Base-by-base conservation (phyloP, 2,888 invertebrate genomes). In the Aromia moschata region DNA sequence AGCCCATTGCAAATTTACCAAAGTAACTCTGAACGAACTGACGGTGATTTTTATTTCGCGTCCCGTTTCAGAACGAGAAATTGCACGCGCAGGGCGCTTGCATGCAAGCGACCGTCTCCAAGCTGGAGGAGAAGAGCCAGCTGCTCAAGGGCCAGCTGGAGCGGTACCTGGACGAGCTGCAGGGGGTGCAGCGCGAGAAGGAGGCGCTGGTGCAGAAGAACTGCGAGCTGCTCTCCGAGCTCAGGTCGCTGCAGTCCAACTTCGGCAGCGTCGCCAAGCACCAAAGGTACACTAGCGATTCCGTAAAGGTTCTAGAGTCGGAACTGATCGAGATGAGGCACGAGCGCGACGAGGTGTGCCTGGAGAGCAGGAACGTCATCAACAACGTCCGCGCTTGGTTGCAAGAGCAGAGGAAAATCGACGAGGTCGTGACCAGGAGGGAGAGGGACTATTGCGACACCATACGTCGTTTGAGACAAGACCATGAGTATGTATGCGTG, bases 351-450 rank as follows among this genome's bases (percentile, higher is more conserved):
- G 78, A 77, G 58, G 70, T 81, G 17, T 77, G 77, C 58, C 64
- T 60, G 15, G 80, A 81, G 67, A 79, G 80, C 55, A 74, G 72
- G 66, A 74, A 75, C 36, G 76, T 81, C 11, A 70, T 80, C 7
- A 67, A 71, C 46, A 77, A 80, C 56, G 79, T 81, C 2, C 72
- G 73, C 25, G 65, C 67, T 25, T 81, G 81, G 81, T 64, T 81
- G 54, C 69, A 75, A 43, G 79, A 81, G 60, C 81, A 81, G 65
- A 73, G 72, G 55, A 71, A 69, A 56, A 79, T 80, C 18, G 80
- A 79, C 63, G 65, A 71, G 11, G 67, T 74, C 36, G 53, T 74
- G 25, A 64, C 60, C 14, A 44, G 49, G 14, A 71, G 62, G 55
- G 64, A 70, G 17, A 70, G 68, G 49, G 70, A 73, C 45, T 74